Evolutionary conservation across 1,140 invertebrate species (phyloP).

Genomic region (Drosophila pseudoananassae): DNA sequence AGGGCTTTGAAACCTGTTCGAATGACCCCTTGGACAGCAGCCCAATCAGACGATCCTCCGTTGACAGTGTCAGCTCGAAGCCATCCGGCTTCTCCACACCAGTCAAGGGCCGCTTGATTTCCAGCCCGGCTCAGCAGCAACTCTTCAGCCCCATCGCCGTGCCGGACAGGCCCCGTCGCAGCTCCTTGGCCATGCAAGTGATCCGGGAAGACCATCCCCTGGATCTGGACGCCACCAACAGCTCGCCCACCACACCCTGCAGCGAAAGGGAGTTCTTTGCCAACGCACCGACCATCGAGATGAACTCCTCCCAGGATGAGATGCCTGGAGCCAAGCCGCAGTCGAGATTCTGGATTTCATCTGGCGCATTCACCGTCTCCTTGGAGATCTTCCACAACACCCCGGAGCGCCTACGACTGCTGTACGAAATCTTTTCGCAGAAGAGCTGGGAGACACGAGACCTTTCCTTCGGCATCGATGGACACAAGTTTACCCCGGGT

Average conservation of each 20-base stretch:
- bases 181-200: conserved; percentile 75
- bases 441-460: conserved; percentile 67
- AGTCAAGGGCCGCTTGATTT: conserved; percentile 40
- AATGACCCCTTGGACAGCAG: conserved; percentile 69
- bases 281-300: conserved; percentile 67
- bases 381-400: conserved; percentile 60
- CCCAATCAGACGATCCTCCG: conserved; percentile 47
- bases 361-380: conserved; percentile 64
- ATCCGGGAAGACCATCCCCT: conserved; percentile 74
- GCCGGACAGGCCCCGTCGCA: conserved; percentile 63
- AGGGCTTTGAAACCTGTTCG: conserved; percentile 78
- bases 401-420: conserved; percentile 56
- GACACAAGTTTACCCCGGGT: conserved; percentile 49
- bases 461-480: conserved; percentile 77
- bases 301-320: conserved; percentile 49
- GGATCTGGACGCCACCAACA: conserved; percentile 43
- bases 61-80: conserved; percentile 5
- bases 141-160: conserved; percentile 56
- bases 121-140: conserved; percentile 53
- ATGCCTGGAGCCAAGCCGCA: conserved; percentile 9
- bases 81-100: conserved; percentile 69
- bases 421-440: conserved; percentile 76
- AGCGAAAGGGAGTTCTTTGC: conserved; percentile 68
- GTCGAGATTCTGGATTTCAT: conserved; percentile 70
- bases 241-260: conserved; percentile 46